Base-by-base conservation (phyloP, 2,113 vertebrate species). In the Xyrauchen texanus region DNA sequence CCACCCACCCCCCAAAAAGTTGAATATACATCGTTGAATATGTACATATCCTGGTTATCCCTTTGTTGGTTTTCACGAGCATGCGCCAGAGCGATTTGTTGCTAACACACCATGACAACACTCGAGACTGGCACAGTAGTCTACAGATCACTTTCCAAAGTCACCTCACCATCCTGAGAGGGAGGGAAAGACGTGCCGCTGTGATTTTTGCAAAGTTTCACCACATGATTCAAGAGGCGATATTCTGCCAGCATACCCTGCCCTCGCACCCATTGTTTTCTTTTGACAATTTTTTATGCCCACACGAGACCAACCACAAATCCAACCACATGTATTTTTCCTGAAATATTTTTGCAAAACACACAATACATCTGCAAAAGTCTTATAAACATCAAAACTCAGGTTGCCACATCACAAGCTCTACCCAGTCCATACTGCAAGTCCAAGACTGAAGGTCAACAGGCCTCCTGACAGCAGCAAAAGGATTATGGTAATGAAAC, bases 21-120 rank as follows among this genome's bases (percentile, higher is more conserved):
- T 92, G 91, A 92, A 92, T 89, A 92, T 91, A 92, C 89, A 91
- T 89, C 91, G 89, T 91, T 90, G 90, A 89, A 92, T 90, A 90
- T 91, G 90, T 91, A 92, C 90, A 92, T 92, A 92, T 84, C 83
- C 83, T 85, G 80, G 85, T 87, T 87, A 89, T 87, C 89, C 88
- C 86, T 90, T 87, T 93, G 91, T 92, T 92, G 91, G 90, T 92
- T 93, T 93, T 94, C 89, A 87, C 89, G 88, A 90, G 88, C 85
- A 92, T 87, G 90, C 83, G 82, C 66, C 79, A 82, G 81, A 86
- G 85, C 83, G 83, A 86, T 89, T 85, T 86, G 87, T 81, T 66
- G 8, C 68, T 92, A 93, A 92, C 85, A 79, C 74, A 84, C 87
- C 91, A 81, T 93, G 89, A 91, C 91, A 66, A 90, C 91, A 92